A percentile compares a stretch with the other conserved stretches of the same genome.
Evolutionary conservation across 2,797 vertebrate species (phyloP).

Genomic region (Parauchenoglanis punctatus): DNA sequence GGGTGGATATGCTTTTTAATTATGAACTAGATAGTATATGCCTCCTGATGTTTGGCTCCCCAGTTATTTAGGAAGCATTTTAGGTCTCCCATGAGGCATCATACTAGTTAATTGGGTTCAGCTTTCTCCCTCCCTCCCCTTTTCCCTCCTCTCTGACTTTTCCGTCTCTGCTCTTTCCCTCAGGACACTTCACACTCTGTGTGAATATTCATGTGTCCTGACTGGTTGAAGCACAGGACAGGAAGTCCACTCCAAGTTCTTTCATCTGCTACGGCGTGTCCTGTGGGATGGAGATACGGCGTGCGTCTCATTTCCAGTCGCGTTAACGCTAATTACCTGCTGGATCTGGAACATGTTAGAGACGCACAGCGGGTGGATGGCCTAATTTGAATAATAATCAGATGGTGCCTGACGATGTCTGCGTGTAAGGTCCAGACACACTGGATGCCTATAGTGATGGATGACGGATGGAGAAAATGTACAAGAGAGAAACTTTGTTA

Average conservation of each 20-base stretch:
- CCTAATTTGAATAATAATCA: slow-evolving; percentile 45
- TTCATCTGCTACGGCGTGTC: slow-evolving; percentile 31
- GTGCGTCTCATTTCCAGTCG: slow-evolving; percentile 17
- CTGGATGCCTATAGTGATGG: not conserved
- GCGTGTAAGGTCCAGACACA: slow-evolving; percentile 4
- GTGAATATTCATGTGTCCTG: slow-evolving; percentile 25
- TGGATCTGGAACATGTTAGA: slow-evolving; percentile 27
- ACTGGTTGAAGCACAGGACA: slow-evolving; percentile 30
- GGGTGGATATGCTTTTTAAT: slow-evolving; percentile 39
- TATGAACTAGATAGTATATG: slow-evolving; percentile 26
- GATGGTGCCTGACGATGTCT: slow-evolving; percentile 26
- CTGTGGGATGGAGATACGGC: not conserved
- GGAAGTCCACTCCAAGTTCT: slow-evolving; percentile 19
- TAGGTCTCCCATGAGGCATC: slow-evolving; percentile 26
- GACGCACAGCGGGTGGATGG: not conserved
- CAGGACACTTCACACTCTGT: not conserved
- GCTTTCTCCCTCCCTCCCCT: slow-evolving; percentile 3
- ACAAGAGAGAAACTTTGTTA: not conserved
- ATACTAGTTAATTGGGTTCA: slow-evolving; percentile 47
- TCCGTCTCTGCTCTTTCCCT: slow-evolving; percentile 15
- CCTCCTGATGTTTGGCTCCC: slow-evolving; percentile 29
- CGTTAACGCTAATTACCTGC: slow-evolving; percentile 26
- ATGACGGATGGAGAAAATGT: not conserved
- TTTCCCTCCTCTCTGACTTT: slow-evolving; percentile 9
- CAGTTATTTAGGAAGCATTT: slow-evolving; percentile 45